Base-by-base conservation (phyloP, 2,888 invertebrate genomes). In the Coenonympha arcania region DNA sequence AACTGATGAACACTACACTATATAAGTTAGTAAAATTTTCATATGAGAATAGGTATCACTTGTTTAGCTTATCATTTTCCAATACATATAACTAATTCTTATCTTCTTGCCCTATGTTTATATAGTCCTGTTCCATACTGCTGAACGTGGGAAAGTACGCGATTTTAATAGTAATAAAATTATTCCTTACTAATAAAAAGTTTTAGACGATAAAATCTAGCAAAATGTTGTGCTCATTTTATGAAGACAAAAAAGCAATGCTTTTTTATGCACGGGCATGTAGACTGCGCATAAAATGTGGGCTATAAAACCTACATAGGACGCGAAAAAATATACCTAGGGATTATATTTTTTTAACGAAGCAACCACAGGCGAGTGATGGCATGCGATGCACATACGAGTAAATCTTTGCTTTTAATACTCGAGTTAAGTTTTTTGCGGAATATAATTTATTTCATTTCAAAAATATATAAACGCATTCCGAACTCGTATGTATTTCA, bases 231-330 rank as follows among this genome's bases (percentile, higher is more conserved):
- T 40, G 16, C 26, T 26, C 40, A 26, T 26, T 40, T 40, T 16
- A 36, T n/a, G 11, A 20, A 11, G 19, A 24, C 9, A 26, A 30
- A 45, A 44, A 39, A 39, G 13, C 39, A 40, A 18, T 30, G 41
- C 37, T 22, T 26, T 28, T 45, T 50, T 50, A 45, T 50, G 37
- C 50, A 24, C 16, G 24, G 50, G 11, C 50, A 50, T 37, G 49
- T 30, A 49, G 33, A 39, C 18, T 6, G 41, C 44, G 44, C 37
- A 36, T 45, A 44, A 50, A 50, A 50, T 45, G 26, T 41, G 18
- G 40, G 26, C 28, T 28, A 28, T 16, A 18, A 41, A 41, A 39
- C 24, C 11, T 24, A 28, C 13, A 30, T 19, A 28, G 19, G 30
- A 18, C 28, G 18, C 18, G 28, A n/a, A 26, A 6, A 41, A 41